Evolutionary conservation across 2,113 vertebrate genomes (phyloP), one percentile per base, ranked within the genome.

Genomic region (Chloropsis cyanopogon): DNA sequence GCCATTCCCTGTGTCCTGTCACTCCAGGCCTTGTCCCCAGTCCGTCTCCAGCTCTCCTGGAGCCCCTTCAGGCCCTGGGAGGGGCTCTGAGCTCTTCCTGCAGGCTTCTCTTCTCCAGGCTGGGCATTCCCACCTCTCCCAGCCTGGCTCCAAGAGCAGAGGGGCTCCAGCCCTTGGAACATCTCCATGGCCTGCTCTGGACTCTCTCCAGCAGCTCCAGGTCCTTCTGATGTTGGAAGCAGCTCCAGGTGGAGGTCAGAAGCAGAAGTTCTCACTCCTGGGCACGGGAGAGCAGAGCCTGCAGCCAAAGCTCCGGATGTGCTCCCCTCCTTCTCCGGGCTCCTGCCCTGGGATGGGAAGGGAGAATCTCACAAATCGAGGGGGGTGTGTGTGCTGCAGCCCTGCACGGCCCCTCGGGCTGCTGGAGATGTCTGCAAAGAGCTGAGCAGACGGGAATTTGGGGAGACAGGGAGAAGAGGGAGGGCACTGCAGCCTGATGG

Each of bases 21-120:
- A 0, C 47, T 42, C 5, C 25, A 69, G 5, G 0, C 17, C 10
- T 47, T 42, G 31, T 28, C 21, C 41, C 1, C 0, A 29, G 18
- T 14, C 14, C 21, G 8, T 82, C n/a, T 23, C 21, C 79, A 77
- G 79, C 35, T 63, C 31, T 54, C 22, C 28, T 69, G 54, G 41
- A 49, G 35, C 22, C 10, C n/a, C 10, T 56, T n/a, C 0, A 35
- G 49, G 25, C 14, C 0, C 47, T 35, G 47, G 2, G 9, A 47
- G 14, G 8, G 16, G 21, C 14, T 70, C 35, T 76, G 19, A 42
- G 79, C 0, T 77, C 10, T 63, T 21, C 12, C 12, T 35, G n/a
- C 41, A 49, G 2, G 47, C 41, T 76, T 35, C 2, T 24, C 10
- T 0, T 59, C 33, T 75, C 29, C 49, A 31, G n/a, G n/a, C 37